Percentiles rank a stretch among this genome's conserved stretches.
Conservation (phyloP, 2,888 invertebrate genomes). For the Trissoscelio sp. region DNA sequence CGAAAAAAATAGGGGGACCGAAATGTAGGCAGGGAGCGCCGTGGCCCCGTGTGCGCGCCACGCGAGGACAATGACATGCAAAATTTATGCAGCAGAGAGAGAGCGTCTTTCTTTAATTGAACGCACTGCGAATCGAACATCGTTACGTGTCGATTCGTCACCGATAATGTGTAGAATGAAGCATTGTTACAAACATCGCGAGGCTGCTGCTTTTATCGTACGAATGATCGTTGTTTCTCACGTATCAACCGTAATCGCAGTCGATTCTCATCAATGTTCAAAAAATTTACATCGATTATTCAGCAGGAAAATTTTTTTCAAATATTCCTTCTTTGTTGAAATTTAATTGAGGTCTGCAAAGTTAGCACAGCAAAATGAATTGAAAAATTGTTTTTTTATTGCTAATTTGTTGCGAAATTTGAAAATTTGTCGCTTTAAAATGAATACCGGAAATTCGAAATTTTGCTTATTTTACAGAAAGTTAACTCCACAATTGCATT, state of each 20-base stretch:
- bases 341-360: too few species aligned
- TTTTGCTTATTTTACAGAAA: too few species aligned
- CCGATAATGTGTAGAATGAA: constrained; percentile 38
- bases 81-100: constrained; percentile 76
- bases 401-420: too few species aligned
- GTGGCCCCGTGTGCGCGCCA: constrained; percentile 71
- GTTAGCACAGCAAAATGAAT: too few species aligned
- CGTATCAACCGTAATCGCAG: constrained; percentile 21
- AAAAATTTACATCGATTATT: constrained; percentile 17
- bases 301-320: constrained; percentile 1
- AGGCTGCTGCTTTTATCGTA: constrained; percentile 62
- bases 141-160: constrained; percentile 57
- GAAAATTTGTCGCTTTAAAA: too few species aligned
- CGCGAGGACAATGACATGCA: constrained; percentile 79
- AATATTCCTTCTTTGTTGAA: too few species aligned
- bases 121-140: constrained; percentile 74
- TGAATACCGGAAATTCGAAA: too few species aligned
- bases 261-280: constrained; percentile 38
- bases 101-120: constrained; percentile 77
- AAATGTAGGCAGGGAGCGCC: constrained; percentile 58
- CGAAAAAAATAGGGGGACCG: constrained; percentile 62
- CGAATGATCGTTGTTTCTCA: constrained; percentile 45
- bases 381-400: too few species aligned
- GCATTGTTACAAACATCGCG: constrained; percentile 48
- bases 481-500: too few species aligned